phyloP scores from a whole-genome alignment of 2,888 invertebrate genomes.

The Arctia plantaginis region DNA sequence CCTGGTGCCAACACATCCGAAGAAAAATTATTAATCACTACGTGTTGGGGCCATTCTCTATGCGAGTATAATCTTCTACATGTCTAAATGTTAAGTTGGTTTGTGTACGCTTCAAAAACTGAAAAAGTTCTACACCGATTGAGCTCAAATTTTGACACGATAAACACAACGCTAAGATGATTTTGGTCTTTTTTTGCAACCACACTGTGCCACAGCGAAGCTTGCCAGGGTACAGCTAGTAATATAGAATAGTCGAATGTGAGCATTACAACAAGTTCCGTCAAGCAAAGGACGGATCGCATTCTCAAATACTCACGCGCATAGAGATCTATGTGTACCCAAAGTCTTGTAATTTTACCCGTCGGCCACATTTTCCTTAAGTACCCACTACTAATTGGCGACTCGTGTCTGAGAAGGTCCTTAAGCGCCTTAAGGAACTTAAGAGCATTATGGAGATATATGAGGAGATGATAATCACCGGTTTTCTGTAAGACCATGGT shows the following conservation, averaged over 20 bases:
- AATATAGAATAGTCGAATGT: constrained; percentile 21
- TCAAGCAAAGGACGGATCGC: constrained; percentile 34
- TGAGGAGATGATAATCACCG: constrained; percentile 59
- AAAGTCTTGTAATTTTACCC: constrained; percentile 76
- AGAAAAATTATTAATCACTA: no score
- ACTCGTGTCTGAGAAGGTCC: constrained; percentile 75
- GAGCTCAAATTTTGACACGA: no score
- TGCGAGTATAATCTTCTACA: no score
- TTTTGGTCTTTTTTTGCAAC: no score
- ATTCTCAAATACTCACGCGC: constrained; percentile 47
- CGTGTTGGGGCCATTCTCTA: no score
- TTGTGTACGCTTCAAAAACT: no score
- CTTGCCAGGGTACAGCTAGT: no score
- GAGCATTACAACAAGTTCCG: constrained; percentile 47
- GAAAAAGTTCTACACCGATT: no score
- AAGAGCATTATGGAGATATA: constrained; percentile 63
- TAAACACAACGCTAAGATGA: no score
- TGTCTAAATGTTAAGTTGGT: no score
- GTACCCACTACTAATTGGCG: constrained; percentile 78
- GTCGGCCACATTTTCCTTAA: constrained; percentile 77
- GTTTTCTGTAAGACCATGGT: neutral
- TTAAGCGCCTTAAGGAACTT: constrained; percentile 19
- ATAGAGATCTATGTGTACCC: constrained; percentile 53
- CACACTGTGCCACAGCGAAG: no score
- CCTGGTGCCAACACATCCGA: no score